A percentile compares a stretch with the other conserved stretches of the same genome.
phyloP scores from a whole-genome alignment of 2,888 invertebrate species.

The Nineta flava region DNA sequence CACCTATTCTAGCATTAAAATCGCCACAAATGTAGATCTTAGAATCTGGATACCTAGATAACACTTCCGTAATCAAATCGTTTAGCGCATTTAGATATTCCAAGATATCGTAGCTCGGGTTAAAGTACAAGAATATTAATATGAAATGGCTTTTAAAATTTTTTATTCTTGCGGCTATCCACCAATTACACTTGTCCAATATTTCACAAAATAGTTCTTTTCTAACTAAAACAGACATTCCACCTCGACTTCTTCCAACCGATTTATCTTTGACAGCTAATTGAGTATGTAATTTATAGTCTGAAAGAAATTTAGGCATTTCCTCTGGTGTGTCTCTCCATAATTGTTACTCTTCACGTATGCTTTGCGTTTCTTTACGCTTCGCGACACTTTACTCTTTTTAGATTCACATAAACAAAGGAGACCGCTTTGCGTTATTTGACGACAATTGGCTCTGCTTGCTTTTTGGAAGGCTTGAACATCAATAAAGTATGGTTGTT shows the following conservation, averaged over 20 bases:
- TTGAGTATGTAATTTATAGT: background rate
- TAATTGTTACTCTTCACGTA: too few relatives aligned
- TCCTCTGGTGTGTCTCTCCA: background rate
- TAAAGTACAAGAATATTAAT: background rate
- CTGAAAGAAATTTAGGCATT: background rate
- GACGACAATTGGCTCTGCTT: too few relatives aligned
- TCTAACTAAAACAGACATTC: background rate
- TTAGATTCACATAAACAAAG: too few relatives aligned
- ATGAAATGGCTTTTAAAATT: background rate
- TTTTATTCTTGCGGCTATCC: background rate
- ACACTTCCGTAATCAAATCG: background rate
- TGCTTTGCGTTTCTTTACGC: too few relatives aligned
- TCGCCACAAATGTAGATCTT: background rate
- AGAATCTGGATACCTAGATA: background rate
- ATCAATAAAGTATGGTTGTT: too few relatives aligned
- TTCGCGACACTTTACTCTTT: too few relatives aligned
- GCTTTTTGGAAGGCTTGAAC: too few relatives aligned
- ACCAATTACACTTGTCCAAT: background rate
- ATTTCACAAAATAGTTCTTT: background rate
- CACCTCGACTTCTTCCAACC: background rate
- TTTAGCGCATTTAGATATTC: background rate
- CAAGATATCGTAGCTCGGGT: background rate
- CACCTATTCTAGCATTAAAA: too few relatives aligned
- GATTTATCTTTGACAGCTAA: background rate
- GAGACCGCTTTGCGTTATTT: too few relatives aligned